Percentiles rank a stretch among this genome's conserved stretches.
phyloP scores from a whole-genome alignment of 2,888 invertebrate genomes.

The Machimus rusticus region DNA sequence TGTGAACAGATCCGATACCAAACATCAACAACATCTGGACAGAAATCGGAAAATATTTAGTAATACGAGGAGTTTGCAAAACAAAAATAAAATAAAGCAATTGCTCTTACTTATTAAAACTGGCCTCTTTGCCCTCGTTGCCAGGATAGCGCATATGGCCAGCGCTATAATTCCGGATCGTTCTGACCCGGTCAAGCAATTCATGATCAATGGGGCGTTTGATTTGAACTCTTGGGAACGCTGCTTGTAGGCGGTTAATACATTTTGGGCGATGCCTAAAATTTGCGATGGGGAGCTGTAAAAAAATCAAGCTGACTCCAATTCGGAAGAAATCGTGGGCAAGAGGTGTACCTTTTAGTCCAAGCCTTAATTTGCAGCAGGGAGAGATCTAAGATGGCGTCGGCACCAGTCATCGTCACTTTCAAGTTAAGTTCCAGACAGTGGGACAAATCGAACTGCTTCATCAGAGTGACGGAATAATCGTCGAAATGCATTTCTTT shows the following conservation, averaged over 20 bases:
- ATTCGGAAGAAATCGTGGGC: not conserved
- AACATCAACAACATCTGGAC: slow-evolving; percentile 61
- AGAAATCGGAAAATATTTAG: not conserved
- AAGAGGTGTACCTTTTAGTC: slow-evolving; percentile 58
- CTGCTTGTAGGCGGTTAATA: slow-evolving; percentile 58
- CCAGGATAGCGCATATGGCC: slow-evolving; percentile 58
- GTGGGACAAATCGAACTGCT: slow-evolving; percentile 57
- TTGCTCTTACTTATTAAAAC: slow-evolving; percentile 58
- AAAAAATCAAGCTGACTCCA: not conserved
- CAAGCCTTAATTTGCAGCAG: slow-evolving; percentile 61
- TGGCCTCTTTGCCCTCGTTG: slow-evolving; percentile 59
- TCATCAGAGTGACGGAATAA: slow-evolving; percentile 57
- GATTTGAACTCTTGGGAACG: slow-evolving; percentile 57
- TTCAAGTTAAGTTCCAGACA: slow-evolving; percentile 59
- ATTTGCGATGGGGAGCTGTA: slow-evolving; percentile 58
- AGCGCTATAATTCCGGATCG: slow-evolving; percentile 60
- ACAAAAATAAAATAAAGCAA: not conserved
- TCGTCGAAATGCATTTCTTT: slow-evolving; percentile 60
- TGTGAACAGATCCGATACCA: slow-evolving; percentile 62
- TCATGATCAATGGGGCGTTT: slow-evolving; percentile 57
- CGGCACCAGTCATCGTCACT: slow-evolving; percentile 60
- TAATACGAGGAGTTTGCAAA: not conserved
- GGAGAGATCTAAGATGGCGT: slow-evolving; percentile 59
- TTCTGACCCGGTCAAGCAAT: slow-evolving; percentile 61
- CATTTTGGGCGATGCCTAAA: slow-evolving; percentile 60